phyloP scores from a whole-genome alignment of 2,113 vertebrate genomes.

The Anser brachyrhynchus region DNA sequence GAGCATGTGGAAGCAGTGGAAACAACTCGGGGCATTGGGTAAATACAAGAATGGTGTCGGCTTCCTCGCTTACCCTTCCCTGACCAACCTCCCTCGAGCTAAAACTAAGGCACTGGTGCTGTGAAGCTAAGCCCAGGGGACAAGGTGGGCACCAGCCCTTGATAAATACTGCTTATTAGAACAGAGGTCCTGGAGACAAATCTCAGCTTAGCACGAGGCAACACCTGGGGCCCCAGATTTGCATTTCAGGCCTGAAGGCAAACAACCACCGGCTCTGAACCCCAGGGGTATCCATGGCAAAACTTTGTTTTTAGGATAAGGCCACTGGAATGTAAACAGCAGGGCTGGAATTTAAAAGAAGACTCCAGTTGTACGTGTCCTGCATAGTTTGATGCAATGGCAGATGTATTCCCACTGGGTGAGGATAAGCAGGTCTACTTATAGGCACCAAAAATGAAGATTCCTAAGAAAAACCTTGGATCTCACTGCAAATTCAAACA shows the following conservation, averaged over 20 bases:
- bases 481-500: background rate
- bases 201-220: background rate
- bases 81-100: background rate
- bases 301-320: background rate
- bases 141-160: background rate
- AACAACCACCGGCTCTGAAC: background rate
- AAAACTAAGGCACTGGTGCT: background rate
- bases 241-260: background rate
- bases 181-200: background rate
- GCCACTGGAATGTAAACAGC: background rate
- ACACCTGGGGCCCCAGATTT: background rate
- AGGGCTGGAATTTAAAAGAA: background rate
- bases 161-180: background rate
- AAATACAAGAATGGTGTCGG: background rate
- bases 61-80: background rate
- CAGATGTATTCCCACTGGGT: background rate
- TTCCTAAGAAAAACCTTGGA: background rate
- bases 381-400: fast-evolving
- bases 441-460: background rate
- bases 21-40: background rate
- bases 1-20: background rate
- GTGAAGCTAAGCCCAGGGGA: background rate
- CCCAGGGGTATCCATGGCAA: background rate
- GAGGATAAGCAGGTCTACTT: background rate
- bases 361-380: background rate